Base-by-base conservation (phyloP, 1,140 invertebrate species). In the Parapsyche elsis region DNA sequence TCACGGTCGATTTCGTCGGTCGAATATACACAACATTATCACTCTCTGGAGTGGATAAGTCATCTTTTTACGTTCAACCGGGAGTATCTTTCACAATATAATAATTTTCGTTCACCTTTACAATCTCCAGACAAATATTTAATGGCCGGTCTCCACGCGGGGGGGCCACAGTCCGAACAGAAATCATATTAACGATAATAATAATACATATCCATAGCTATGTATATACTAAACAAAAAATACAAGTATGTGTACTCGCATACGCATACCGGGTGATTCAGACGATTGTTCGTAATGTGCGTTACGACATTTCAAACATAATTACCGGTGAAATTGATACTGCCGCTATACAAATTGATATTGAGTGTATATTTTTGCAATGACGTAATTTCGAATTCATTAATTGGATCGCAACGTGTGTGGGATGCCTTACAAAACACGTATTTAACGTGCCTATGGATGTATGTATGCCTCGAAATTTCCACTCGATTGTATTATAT, bases 51-150 rank as follows among this genome's bases (percentile, higher is more conserved):
- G n/a, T 7, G 10, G 10, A 53, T 67, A 67, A 67, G 64, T 67
- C 24, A 67, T 67, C 64, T 67, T 9, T 64, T 26, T 26, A 67
- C 64, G 24, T 24, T 53, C 12, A 53, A 64, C 16, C 64, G 64
- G 23, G 24, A 24, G 12, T 24, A 26, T 30, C 24, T 67, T 67
- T 67, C 64, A 67, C 64, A 5, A 14, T 24, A 67, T 67, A 67
- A 67, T 67, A 67, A 67, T 67, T 67, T 67, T 67, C 24, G 64
- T 67, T 26, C 64, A 67, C 21, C 21, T 67, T 24, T 23, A 67
- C 64, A 67, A 61, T 61, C 57, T 61, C 16, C 64, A 23, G 19
- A 67, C 64, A 67, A 67, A 67, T 67, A 67, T 67, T 67, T 67
- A 67, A 67, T 67, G 64, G 64, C 24, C 64, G 21, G 9, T 10